These are phyloP conservation scores for Drosophila rufa DNA, from an alignment of 1,140 invertebrate genomes.

Conservation along the genomic window DNA sequence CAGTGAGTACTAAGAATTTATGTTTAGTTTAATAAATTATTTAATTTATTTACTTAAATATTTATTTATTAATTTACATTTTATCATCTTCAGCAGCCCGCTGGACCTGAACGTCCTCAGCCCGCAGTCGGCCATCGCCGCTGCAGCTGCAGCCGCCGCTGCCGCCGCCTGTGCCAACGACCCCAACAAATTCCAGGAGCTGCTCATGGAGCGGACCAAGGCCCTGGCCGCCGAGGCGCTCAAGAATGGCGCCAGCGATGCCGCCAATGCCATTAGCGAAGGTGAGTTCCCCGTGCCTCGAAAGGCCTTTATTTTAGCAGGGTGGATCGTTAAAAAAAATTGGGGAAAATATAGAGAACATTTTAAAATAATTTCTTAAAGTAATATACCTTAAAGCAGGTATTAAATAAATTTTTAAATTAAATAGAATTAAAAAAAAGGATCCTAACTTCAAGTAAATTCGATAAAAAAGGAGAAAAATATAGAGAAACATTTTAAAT, in stretches of 20 bases:
- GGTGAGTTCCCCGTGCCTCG: slow-evolving; percentile 56
- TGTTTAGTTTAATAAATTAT: not conserved
- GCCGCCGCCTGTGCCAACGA: slow-evolving; percentile 83
- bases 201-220: slow-evolving; percentile 92
- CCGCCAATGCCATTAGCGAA: slow-evolving; percentile 68
- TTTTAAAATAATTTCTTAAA: no score
- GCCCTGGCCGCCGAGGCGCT: slow-evolving; percentile 87
- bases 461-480: no score
- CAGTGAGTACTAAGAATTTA: slow-evolving; percentile 66
- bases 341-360: no score
- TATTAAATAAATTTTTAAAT: no score
- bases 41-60: not conserved
- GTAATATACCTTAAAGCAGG: no score
- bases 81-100: slow-evolving; percentile 58
- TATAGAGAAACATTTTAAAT: no score
- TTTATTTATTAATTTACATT: not conserved
- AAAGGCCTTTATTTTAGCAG: not conserved
- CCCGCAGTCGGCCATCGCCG: slow-evolving; percentile 77
- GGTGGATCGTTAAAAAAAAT: slow-evolving; percentile 5
- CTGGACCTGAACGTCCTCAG: slow-evolving; percentile 80
- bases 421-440: no score
- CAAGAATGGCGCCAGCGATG: slow-evolving; percentile 70
- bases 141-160: slow-evolving; percentile 77
- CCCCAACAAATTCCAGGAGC: slow-evolving; percentile 91
- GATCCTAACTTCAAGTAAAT: no score